phyloP scores from a whole-genome alignment of 2,797 vertebrate species.

The Danio kyathit region DNA sequence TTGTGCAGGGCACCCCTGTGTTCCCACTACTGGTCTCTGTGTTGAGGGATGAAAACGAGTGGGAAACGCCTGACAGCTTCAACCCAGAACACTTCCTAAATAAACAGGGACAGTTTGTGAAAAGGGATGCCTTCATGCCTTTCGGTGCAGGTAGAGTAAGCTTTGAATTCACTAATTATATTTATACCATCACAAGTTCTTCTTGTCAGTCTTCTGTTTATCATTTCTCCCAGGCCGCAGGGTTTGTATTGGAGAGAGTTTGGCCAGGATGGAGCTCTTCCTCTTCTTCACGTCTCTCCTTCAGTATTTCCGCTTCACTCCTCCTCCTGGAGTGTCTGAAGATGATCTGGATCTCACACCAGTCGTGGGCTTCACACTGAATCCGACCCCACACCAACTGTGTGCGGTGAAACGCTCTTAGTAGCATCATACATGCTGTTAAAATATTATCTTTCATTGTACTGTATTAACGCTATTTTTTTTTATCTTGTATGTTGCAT shows the following conservation, averaged over 20 bases:
- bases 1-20: constrained; percentile 63
- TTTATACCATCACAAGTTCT: neutral
- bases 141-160: constrained; percentile 68
- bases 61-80: constrained; percentile 63
- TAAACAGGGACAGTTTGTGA: constrained; percentile 58
- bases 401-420: constrained; percentile 53
- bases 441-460: too few species aligned
- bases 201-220: neutral
- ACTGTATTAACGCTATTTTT: too few species aligned
- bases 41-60: constrained; percentile 67
- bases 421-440: too few species aligned
- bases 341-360: constrained; percentile 62
- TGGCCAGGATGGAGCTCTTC: constrained; percentile 53
- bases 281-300: constrained; percentile 58
- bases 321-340: constrained; percentile 60
- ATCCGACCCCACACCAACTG: constrained; percentile 52
- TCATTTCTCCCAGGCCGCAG: constrained; percentile 54
- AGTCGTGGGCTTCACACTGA: constrained; percentile 54
- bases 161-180: neutral
- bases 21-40: constrained; percentile 62
- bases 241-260: constrained; percentile 62
- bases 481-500: too few species aligned
- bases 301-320: constrained; percentile 62
- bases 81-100: constrained; percentile 68
- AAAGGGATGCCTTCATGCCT: constrained; percentile 69